Percentiles rank a stretch among this genome's conserved stretches.
Evolutionary conservation across 2,113 vertebrate genomes (phyloP).

Genomic region (Dipodomys ordii): DNA sequence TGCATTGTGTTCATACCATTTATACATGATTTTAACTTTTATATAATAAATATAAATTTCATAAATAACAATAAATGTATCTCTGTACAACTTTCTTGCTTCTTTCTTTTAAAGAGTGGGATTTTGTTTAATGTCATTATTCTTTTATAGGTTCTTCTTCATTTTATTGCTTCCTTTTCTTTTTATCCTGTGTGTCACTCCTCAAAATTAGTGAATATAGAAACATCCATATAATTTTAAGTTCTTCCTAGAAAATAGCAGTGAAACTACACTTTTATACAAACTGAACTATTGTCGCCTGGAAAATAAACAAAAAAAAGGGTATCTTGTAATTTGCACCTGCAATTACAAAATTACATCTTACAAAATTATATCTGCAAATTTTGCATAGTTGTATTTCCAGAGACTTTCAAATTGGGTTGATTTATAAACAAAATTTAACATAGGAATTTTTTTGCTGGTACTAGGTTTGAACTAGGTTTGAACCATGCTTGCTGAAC

Average conservation of each 20-base stretch:
- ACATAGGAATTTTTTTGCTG: background rate
- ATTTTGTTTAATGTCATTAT: background rate
- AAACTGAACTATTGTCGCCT: background rate
- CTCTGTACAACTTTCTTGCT: background rate
- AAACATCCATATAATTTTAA: background rate
- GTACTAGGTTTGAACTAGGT: no score
- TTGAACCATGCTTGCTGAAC: no score
- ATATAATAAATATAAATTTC: background rate
- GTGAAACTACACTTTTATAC: constrained; percentile 4
- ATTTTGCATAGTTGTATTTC: background rate
- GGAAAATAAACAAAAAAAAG: background rate
- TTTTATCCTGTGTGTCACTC: background rate
- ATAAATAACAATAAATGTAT: background rate
- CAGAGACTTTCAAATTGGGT: background rate
- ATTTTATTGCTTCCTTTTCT: background rate
- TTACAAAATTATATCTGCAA: background rate
- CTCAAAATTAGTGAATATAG: background rate
- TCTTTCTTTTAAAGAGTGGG: constrained; percentile 37
- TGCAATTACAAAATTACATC: no score
- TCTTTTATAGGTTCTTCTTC: background rate
- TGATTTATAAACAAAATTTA: constrained; percentile 25
- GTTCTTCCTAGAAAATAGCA: background rate
- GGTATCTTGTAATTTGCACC: no score
- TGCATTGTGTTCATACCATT: background rate
- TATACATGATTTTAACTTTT: background rate